Evolutionary conservation across 2,888 invertebrate species (phyloP).

Genomic region (Phrixothrix hirtus): DNA sequence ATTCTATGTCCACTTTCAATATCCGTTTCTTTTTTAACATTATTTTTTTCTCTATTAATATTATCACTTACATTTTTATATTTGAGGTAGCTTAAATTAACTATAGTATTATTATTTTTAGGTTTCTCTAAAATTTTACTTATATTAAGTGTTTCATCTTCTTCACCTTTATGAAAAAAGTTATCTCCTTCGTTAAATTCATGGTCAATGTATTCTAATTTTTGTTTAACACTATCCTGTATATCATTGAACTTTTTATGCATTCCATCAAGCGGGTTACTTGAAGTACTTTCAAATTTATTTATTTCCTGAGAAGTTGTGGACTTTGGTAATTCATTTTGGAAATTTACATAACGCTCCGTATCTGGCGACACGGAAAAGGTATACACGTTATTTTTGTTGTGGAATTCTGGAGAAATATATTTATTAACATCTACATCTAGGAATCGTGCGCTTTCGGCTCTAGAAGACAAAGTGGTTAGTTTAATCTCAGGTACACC

Average conservation of each 20-base stretch:
- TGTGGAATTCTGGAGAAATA: constrained; percentile 60
- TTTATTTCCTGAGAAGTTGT: constrained; percentile 1
- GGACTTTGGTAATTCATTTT: constrained; percentile 33
- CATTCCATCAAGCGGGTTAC: constrained; percentile 62
- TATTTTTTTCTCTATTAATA: constrained; percentile 42
- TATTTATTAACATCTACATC: constrained; percentile 55
- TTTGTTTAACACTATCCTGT: constrained; percentile 60
- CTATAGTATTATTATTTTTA: constrained; percentile 37
- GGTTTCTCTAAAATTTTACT: constrained; percentile 38
- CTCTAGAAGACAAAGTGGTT: constrained; percentile 17
- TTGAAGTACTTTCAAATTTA: constrained; percentile 44
- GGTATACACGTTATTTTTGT: constrained; percentile 59
- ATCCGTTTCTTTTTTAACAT: constrained; percentile 46
- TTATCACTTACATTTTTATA: constrained; percentile 43
- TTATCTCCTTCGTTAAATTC: constrained; percentile 24
- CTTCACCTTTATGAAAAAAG: constrained; percentile 30
- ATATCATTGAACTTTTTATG: constrained; percentile 61
- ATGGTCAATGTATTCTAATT: constrained; percentile 49
- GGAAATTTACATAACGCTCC: constrained; percentile 44
- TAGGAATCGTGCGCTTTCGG: constrained; percentile 46
- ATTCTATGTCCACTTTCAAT: constrained; percentile 58
- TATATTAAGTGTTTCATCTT: constrained; percentile 34
- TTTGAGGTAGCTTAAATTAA: constrained; percentile 44
- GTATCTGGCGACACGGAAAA: constrained; percentile 57
- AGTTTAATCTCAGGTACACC: constrained; percentile 11